Evolutionary conservation across 2,113 vertebrate species (phyloP).

Genomic region (Turdus rufiventris): DNA sequence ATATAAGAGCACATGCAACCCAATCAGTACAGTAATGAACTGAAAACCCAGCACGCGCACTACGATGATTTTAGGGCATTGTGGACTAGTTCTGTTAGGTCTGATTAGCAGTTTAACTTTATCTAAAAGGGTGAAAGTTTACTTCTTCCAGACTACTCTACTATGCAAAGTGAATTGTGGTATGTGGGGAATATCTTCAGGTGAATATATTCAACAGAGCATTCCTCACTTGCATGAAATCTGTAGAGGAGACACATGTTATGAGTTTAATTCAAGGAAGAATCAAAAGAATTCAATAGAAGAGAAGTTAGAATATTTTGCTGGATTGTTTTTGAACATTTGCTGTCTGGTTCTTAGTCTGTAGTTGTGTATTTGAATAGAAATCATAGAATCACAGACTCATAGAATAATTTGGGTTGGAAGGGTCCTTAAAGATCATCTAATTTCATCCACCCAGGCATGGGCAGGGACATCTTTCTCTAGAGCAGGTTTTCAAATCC

Average conservation of each 20-base stretch:
- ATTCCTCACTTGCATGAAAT: not conserved
- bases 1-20: not conserved
- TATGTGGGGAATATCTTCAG: rapidly evolving
- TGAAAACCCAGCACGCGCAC: not conserved
- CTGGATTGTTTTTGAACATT: not conserved
- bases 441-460: not conserved
- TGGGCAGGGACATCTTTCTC: not conserved
- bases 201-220: not conserved
- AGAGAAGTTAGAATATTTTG: not conserved
- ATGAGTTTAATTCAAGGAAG: not conserved
- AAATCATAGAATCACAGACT: not conserved
- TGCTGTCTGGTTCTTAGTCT: not conserved
- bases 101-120: not conserved
- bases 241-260: not conserved
- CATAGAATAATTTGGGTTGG: not conserved
- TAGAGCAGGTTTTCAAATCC: not conserved
- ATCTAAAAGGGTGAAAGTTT: not conserved
- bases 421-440: not conserved
- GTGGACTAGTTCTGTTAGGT: not conserved
- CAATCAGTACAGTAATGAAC: not conserved
- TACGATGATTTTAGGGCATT: not conserved
- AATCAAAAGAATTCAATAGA: not conserved
- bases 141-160: not conserved
- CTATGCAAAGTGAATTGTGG: not conserved
- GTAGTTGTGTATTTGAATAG: not conserved